Percentiles rank a stretch among this genome's conserved stretches.
These are phyloP conservation scores for Epizoanthus stellaris DNA, from an alignment of 92 coral and sea anemone species.

Conservation along the genomic window DNA sequence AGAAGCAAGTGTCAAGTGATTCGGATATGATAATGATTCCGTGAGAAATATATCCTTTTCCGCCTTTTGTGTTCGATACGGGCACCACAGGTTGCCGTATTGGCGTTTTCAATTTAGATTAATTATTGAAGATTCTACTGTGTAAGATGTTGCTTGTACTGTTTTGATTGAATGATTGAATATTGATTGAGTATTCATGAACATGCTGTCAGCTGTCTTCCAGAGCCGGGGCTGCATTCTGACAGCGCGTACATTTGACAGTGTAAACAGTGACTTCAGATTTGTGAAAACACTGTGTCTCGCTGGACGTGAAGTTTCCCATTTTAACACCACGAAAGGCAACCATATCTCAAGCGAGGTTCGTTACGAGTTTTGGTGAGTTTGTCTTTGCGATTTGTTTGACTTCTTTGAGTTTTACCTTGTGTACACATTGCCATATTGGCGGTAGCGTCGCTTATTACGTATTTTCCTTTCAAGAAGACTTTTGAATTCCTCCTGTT, in stretches of 20 bases:
- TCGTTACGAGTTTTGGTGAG: conserved; percentile 9
- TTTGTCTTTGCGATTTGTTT: not conserved
- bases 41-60: not conserved
- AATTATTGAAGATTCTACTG: conserved; percentile 26
- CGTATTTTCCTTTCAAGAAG: not conserved
- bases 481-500: not conserved
- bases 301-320: not conserved
- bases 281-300: not conserved
- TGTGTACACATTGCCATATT: not conserved
- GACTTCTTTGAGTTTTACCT: not conserved
- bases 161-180: conserved; percentile 14
- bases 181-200: conserved; percentile 27
- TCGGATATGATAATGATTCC: not conserved
- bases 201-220: conserved; percentile 4
- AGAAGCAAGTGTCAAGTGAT: too few relatives aligned
- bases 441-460: too few relatives aligned
- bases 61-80: not conserved
- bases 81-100: conserved; percentile 9
- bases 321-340: not conserved
- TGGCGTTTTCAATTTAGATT: not conserved
- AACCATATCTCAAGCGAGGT: not conserved
- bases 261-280: not conserved
- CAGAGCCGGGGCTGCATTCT: conserved; percentile 23
- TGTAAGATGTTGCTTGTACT: conserved; percentile 15
- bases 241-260: not conserved